A percentile compares a stretch with the other conserved stretches of the same genome.
Conservation (phyloP, 2,888 invertebrate genomes). For the Strigamia transsilvanica region DNA sequence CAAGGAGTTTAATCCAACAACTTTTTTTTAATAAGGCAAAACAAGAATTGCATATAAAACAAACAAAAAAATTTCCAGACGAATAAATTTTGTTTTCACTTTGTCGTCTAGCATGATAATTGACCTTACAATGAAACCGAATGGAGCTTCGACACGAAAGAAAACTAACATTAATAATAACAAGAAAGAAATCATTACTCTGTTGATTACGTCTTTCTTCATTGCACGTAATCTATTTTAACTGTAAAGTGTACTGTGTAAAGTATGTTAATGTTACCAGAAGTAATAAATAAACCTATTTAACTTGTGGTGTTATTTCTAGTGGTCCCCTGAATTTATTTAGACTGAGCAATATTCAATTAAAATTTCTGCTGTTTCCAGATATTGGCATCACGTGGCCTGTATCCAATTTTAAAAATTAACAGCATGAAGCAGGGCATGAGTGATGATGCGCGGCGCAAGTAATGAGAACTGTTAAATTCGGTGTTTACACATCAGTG, state of each 20-base stretch:
- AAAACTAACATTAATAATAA: not conserved
- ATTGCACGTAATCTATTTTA: too few relatives aligned
- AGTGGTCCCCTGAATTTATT: too few relatives aligned
- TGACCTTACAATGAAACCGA: constrained; percentile 4
- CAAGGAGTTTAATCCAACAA: constrained; percentile 17
- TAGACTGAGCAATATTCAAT: not conserved
- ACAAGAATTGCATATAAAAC: not conserved
- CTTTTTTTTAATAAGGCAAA: not conserved
- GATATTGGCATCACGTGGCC: constrained; percentile 9
- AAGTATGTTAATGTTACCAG: too few relatives aligned
- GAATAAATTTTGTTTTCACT: constrained; percentile 16
- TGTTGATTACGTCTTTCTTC: not conserved
- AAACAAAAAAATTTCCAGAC: not conserved
- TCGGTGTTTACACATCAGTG: not conserved
- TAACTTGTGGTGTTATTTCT: too few relatives aligned
- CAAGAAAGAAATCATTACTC: not conserved
- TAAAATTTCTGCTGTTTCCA: not conserved
- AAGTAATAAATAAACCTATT: too few relatives aligned
- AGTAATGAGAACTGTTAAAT: not conserved
- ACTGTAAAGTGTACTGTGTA: too few relatives aligned
- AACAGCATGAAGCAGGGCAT: not conserved
- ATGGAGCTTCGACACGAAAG: not conserved
- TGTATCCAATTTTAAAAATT: not conserved
- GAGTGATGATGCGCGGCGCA: not conserved
- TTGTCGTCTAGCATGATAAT: constrained; percentile 20